phyloP scores from a whole-genome alignment of 2,113 vertebrate species.

The Cichladusa arquata region DNA sequence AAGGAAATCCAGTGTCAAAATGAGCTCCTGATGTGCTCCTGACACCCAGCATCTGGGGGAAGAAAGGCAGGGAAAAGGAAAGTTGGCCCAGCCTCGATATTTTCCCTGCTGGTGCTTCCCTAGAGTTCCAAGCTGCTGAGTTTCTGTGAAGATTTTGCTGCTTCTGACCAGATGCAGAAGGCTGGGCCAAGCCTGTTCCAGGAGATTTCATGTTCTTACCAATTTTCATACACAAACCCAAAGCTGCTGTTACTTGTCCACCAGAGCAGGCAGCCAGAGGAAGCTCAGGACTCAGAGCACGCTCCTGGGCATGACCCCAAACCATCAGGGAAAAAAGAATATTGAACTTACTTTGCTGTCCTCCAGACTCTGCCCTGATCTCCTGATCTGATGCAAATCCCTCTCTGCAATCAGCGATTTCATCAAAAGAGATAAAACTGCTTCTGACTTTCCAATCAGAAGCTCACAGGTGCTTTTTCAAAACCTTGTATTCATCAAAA shows the following conservation, averaged over 20 bases:
- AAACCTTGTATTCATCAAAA: background rate
- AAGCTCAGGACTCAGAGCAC: background rate
- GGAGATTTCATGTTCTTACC: background rate
- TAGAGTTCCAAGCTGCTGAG: background rate
- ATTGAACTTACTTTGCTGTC: background rate
- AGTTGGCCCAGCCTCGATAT: fast-evolving
- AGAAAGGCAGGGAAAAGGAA: background rate
- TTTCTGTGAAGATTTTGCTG: background rate
- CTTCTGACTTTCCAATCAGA: background rate
- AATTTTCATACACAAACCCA: background rate
- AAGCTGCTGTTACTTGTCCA: background rate
- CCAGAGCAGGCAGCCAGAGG: background rate
- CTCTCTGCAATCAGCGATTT: background rate
- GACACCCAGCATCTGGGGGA: background rate
- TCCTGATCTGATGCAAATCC: background rate
- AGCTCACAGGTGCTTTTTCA: background rate
- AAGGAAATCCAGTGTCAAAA: background rate
- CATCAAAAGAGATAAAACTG: background rate
- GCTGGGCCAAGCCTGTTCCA: background rate
- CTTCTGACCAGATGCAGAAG: background rate
- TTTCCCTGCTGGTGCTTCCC: background rate
- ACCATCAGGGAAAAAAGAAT: background rate
- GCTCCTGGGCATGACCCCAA: background rate
- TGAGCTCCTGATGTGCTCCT: background rate
- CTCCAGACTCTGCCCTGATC: background rate